These are phyloP conservation scores for Myotis findleyi DNA, from an alignment of 2,797 vertebrate species.

Conservation along the genomic window DNA sequence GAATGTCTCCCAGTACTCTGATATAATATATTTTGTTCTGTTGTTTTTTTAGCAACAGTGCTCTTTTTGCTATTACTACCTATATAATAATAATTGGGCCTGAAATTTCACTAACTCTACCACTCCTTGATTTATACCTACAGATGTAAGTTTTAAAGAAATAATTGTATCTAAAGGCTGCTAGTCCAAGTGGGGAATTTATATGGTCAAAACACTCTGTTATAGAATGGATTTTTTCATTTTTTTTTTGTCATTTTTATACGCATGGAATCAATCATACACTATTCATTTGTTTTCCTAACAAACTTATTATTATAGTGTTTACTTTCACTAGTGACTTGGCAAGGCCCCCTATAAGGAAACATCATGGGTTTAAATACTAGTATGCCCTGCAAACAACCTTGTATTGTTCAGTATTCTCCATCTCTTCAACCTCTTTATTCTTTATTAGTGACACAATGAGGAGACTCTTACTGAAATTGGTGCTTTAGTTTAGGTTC, in stretches of 20 bases:
- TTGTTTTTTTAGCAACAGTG: neutral
- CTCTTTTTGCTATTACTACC: neutral
- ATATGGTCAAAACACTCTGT: neutral
- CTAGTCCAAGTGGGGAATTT: neutral
- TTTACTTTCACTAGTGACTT: neutral
- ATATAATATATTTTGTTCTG: neutral
- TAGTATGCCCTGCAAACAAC: neutral
- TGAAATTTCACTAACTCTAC: neutral
- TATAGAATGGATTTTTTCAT: neutral
- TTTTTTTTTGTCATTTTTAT: neutral
- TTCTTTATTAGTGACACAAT: neutral
- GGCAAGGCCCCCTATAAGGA: neutral
- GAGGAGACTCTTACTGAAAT: neutral
- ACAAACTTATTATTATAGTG: neutral
- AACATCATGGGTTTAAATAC: neutral
- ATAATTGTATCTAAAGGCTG: neutral
- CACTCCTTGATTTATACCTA: slow-evolving; percentile 27
- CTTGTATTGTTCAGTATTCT: neutral
- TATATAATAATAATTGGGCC: neutral
- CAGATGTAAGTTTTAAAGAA: slow-evolving; percentile 24
- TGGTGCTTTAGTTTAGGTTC: neutral
- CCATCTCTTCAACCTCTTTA: slow-evolving; percentile 12
- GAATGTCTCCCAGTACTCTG: neutral
- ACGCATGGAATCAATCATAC: neutral
- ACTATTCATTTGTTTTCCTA: slow-evolving; percentile 4